Evolutionary conservation across 2,113 vertebrate genomes (phyloP), one percentile per base, ranked within the genome.

Genomic region (Ramphastos sulfuratus): DNA sequence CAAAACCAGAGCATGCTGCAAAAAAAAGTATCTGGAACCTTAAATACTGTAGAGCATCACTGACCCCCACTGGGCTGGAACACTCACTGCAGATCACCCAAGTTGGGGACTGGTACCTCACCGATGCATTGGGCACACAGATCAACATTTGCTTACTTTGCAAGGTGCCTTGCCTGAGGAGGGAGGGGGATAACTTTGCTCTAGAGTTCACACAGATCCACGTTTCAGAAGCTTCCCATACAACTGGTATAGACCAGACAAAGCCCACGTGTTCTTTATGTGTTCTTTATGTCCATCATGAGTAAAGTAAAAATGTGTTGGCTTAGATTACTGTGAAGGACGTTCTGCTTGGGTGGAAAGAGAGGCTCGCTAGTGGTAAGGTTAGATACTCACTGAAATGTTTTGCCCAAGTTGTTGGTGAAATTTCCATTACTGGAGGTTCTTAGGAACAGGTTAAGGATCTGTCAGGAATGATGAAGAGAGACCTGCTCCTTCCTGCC

Each of bases 11-110:
- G 10, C 52, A 1, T 10, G 56, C 73, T 75, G 66, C 25, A 87
- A 76, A 94, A 95, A 93, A 89, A 66, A 20, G 27, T 72, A 23
- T 52, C 25, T 63, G 46, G 88, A 90, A 78, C 76, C 65, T 90
- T 86, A 91, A 94, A 69, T 92, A 59, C 2, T 88, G 73, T 95
- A 94, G 96, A 95, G 77, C 96, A 75, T 96, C 96, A 96, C 94
- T 96, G 96, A 96, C 96, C 96, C 94, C 96, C 94, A 84, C 95
- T 93, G 96, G 96, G 90, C 95, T 94, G 93, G 85, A 90, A 76
- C 80, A 48, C 92, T 94, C 95, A 96, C 88, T 96, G 92, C 96
- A 96, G 31, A 80, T 89, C 64, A 9, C 19, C 64, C 42, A 5
- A 16, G 58, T 0, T 24, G 71, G 92, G 74, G 60, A 60, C 66